These are phyloP conservation scores for Seriola rivoliana DNA, from an alignment of 2,113 vertebrate genomes.

Conservation along the genomic window DNA sequence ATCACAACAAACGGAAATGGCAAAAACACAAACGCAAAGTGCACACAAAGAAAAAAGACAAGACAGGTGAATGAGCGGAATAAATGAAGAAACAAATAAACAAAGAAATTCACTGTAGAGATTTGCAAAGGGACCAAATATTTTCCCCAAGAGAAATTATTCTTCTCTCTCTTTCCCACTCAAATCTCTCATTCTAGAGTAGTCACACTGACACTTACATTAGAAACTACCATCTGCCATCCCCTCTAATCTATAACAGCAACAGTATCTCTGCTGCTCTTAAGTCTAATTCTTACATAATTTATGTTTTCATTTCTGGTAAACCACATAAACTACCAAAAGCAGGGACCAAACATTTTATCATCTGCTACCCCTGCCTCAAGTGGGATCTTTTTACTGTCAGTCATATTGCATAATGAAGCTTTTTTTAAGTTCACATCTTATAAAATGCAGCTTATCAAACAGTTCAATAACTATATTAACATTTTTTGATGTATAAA, in stretches of 20 bases:
- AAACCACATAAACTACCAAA: background rate
- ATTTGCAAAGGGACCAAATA: conserved; percentile 5
- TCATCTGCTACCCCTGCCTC: background rate
- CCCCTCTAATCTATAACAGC: background rate
- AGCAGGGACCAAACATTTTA: too few relatives aligned
- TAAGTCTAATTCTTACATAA: background rate
- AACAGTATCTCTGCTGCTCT: background rate
- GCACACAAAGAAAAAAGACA: background rate
- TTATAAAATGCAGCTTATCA: background rate
- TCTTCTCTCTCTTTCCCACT: background rate
- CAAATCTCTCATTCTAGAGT: background rate
- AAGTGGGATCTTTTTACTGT: background rate
- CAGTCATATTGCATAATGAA: background rate
- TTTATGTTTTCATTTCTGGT: background rate
- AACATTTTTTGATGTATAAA: background rate
- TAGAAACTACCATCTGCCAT: background rate
- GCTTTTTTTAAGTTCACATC: too few relatives aligned
- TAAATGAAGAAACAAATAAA: background rate
- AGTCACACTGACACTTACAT: background rate
- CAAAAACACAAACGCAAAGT: background rate
- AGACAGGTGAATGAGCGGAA: background rate
- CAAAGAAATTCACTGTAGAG: background rate
- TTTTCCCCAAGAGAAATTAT: background rate
- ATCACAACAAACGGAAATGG: conserved; percentile 14
- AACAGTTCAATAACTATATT: background rate